Conservation (phyloP, 2,888 invertebrate genomes). For the Halictus ligatus region DNA sequence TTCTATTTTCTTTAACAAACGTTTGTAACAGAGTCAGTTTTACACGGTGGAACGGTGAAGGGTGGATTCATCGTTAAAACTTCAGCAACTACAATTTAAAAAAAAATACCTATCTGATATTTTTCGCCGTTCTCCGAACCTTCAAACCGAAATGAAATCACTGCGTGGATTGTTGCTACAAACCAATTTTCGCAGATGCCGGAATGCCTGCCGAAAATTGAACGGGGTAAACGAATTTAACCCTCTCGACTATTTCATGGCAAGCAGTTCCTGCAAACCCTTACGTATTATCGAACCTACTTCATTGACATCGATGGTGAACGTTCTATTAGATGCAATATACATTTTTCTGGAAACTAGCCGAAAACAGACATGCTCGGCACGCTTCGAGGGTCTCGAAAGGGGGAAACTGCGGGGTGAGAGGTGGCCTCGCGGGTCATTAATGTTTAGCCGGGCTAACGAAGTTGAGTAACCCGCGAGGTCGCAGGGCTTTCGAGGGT, state of each 20-base stretch:
- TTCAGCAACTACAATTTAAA: neutral
- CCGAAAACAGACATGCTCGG: slow-evolving; percentile 10
- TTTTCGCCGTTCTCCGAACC: neutral
- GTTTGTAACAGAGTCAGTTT: neutral
- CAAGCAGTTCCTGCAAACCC: too few species aligned
- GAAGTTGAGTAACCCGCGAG: slow-evolving; percentile 69
- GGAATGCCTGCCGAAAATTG: too few species aligned
- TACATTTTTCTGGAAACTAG: too few species aligned
- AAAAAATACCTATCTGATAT: neutral
- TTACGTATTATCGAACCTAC: too few species aligned
- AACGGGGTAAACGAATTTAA: too few species aligned
- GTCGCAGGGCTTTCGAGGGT: slow-evolving; percentile 55
- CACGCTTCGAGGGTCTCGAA: slow-evolving; percentile 7
- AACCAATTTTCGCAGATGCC: too few species aligned
- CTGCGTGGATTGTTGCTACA: too few species aligned
- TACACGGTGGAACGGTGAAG: too few species aligned
- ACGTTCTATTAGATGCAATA: too few species aligned
- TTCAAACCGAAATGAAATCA: too few species aligned
- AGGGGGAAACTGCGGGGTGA: slow-evolving; percentile 46
- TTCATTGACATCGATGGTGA: too few species aligned
- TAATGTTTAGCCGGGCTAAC: slow-evolving; percentile 77
- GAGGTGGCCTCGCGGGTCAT: slow-evolving; percentile 78
- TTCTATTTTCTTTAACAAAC: neutral
- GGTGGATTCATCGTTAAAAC: neutral
- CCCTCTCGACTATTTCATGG: too few species aligned